A percentile compares a stretch with the other conserved stretches of the same genome.
These are phyloP conservation scores for Ochropleura plecta DNA, from an alignment of 2,888 invertebrate species.

Conservation along the genomic window DNA sequence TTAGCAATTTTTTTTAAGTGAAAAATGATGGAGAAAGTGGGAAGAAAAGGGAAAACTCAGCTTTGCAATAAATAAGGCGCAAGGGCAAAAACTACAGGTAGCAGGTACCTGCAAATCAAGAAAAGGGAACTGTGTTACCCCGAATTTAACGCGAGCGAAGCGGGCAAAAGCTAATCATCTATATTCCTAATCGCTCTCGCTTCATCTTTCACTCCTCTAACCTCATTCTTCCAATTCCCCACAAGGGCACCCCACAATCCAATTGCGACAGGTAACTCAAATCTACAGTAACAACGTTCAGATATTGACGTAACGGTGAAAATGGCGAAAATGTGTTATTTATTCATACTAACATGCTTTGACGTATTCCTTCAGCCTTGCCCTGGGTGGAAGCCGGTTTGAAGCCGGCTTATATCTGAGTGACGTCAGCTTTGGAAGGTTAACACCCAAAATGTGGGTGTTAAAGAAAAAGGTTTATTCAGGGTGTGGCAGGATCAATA, in stretches of 20 bases:
- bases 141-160: no score
- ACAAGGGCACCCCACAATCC: slow-evolving; percentile 59
- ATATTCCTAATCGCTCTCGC: slow-evolving; percentile 20
- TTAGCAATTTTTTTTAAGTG: no score
- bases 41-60: no score
- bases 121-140: no score
- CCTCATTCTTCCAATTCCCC: slow-evolving; percentile 24
- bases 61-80: no score
- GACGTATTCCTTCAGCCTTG: slow-evolving; percentile 24
- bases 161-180: no score
- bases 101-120: no score
- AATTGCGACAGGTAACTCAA: slow-evolving; percentile 61
- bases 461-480: slow-evolving; percentile 1
- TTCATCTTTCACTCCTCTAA: not conserved
- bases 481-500: not conserved
- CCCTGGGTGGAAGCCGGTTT: slow-evolving; percentile 23
- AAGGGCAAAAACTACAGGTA: no score
- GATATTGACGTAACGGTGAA: slow-evolving; percentile 40
- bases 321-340: slow-evolving; percentile 49
- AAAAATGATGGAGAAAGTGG: no score
- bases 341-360: slow-evolving; percentile 39
- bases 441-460: slow-evolving; percentile 4
- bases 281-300: slow-evolving; percentile 53
- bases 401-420: slow-evolving; percentile 35
- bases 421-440: slow-evolving; percentile 41